Base-by-base conservation (phyloP, 2,113 vertebrate species). In the Hydrochoerus hydrochaeris region DNA sequence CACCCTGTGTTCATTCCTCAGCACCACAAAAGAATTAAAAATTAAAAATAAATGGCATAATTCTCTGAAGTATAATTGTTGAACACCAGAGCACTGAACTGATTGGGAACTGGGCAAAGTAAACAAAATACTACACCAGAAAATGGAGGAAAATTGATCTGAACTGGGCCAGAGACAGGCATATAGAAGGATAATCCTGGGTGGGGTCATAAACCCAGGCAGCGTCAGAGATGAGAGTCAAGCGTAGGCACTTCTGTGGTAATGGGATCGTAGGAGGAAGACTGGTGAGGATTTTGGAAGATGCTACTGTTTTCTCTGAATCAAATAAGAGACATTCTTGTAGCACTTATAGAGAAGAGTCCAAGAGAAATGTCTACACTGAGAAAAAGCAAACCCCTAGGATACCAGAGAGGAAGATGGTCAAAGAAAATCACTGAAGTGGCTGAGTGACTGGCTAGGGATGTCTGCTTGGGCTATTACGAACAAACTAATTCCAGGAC, bases 61-160 rank as follows among this genome's bases (percentile, higher is more conserved):
- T 91, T 96, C 49, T 73, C 44, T 88, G 16, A 71, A 60, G 67
- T 94, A 30, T 83, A 60, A 84, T 60, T 71, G 20, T 52, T 83
- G 10, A 94, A 28, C 52, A 28, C 35, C 65, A 94, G 62, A 91
- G 26, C 49, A 85, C 41, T 58, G 73, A 87, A 71, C 12, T 81
- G 75, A 60, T 30, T 91, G 44, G 91, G 54, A 92, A 93, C 11
- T 46, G 65, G 52, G 24, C 75, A 83, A 95, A 38, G 20, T 32
- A 78, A 91, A 93, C 26, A 2, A 86, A 89, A 73, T 38, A 41
- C n/a, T 20, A 44, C 28, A 78, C 49, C 30, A 41, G 87, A 46
- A 91, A 65, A 11, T 67, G 16, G 30, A 81, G 8, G 63, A 77
- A n/a, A 69, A 28, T 71, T 92, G 52, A 8, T 77, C 73, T 81